Evolutionary conservation across 2,888 invertebrate species (phyloP), one percentile per base, ranked within the genome.

Genomic region (Polyommatus iphigenia): DNA sequence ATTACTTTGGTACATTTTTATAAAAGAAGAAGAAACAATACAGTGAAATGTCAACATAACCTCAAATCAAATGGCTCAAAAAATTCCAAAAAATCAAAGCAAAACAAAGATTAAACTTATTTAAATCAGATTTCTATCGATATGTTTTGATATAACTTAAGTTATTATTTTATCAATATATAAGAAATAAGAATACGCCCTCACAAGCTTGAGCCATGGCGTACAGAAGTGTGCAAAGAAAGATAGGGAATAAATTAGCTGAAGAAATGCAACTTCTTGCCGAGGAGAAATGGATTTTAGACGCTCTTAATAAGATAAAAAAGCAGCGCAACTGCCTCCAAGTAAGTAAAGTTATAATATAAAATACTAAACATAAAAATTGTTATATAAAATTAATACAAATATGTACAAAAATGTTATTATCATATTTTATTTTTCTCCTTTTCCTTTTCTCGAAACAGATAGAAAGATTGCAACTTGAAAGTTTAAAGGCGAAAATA

Each of bases 381-480:
- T 59, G 20, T 20, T 7, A n/a, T 20, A 1, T 59, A 20, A n/a
- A 59, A 20, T 59, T 2, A 59, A 20, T 20, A 59, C 15, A 75
- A 50, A 50, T n/a, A 24, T 24, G 2, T 15, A 7, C 15, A 15
- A 50, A 50, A 50, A 50, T 13, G 15, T 50, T 50, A 50, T 13
- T 50, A 15, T 15, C 3, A 15, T 1, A 54, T 18, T 54, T 18
- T 54, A 18, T 54, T 54, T 54, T 54, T 18, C 54, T 77, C 15
- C 6, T 62, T 76, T 24, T n/a, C 32, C 36, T 59, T 18, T 46
- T 78, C 57, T 77, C 77, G 20, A 85, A 86, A 62, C 81, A 93
- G 93, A 91, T 93, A 46, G 93, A 93, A 83, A 85, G 88, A 78
- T 82, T 92, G 3, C 90, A 92, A 57, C 82, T 92, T 36, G 90